Evolutionary conservation across 2,888 invertebrate genomes (phyloP).

Genomic region (Andrena minutula): DNA sequence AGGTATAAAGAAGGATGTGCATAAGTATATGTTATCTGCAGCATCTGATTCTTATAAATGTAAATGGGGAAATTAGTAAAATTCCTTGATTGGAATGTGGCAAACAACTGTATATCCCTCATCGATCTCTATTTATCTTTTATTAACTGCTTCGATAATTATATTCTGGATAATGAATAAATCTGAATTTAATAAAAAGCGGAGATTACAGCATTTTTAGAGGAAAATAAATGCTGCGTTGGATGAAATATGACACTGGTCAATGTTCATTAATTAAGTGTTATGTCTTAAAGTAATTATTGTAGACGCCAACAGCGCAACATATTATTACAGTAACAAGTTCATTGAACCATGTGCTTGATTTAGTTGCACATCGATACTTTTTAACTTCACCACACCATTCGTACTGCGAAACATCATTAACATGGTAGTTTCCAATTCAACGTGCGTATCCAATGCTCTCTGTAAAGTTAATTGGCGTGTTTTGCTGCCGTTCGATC

Average conservation of each 20-base stretch:
- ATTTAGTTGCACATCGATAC: neutral
- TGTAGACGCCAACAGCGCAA: neutral
- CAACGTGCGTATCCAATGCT: neutral
- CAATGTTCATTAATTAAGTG: too few relatives aligned
- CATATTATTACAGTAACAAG: neutral
- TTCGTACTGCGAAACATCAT: neutral
- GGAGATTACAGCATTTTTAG: too few relatives aligned
- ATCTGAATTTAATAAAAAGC: too few relatives aligned
- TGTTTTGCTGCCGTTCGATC: slow-evolving; percentile 6
- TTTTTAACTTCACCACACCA: neutral
- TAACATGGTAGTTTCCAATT: neutral
- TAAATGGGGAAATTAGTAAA: slow-evolving; percentile 14
- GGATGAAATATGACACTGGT: too few relatives aligned
- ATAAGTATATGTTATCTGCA: neutral
- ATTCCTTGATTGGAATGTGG: neutral
- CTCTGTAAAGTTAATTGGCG: neutral
- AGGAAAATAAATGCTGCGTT: too few relatives aligned
- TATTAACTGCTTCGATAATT: too few relatives aligned
- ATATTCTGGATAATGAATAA: too few relatives aligned
- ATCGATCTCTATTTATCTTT: too few relatives aligned
- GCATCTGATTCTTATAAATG: neutral
- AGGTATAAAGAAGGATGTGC: neutral
- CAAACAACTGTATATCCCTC: too few relatives aligned
- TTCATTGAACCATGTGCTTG: neutral
- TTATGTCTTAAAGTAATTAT: too few relatives aligned